Conservation (phyloP, 2,113 vertebrate genomes). For the Crotalus viridis region DNA sequence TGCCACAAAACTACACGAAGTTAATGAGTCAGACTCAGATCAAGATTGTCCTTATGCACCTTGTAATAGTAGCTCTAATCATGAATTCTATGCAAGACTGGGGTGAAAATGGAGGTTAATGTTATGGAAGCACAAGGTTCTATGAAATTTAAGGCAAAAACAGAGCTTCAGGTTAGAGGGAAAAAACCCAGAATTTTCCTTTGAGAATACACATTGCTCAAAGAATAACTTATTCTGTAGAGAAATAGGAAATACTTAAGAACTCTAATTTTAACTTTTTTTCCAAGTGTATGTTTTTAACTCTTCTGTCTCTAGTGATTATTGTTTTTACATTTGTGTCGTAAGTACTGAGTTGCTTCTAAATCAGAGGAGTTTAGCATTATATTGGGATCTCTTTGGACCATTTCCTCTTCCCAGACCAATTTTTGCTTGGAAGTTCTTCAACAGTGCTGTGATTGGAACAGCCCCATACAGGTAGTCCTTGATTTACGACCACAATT, state of each 20-base stretch:
- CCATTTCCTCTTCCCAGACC: background rate
- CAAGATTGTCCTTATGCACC: background rate
- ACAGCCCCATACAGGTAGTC: background rate
- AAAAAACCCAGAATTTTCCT: background rate
- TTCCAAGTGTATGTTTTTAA: background rate
- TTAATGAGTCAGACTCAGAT: background rate
- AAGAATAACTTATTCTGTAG: background rate
- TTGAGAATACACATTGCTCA: background rate
- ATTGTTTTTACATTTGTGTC: background rate
- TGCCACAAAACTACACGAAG: background rate
- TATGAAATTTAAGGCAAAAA: background rate
- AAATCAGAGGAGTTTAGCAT: background rate
- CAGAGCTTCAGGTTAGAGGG: background rate
- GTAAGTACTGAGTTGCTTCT: background rate
- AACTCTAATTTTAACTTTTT: background rate
- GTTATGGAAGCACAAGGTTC: background rate
- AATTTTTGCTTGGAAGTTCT: background rate
- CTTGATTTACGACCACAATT: too few relatives aligned
- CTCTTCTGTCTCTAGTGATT: background rate
- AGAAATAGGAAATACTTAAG: background rate
- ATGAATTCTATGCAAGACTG: background rate
- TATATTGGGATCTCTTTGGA: background rate
- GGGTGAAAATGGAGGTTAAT: background rate
- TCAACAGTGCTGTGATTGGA: background rate
- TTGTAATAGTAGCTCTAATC: background rate